Percentiles rank a stretch among this genome's conserved stretches.
phyloP scores from a whole-genome alignment of 1,140 invertebrate genomes.

The Nymphalis io region DNA sequence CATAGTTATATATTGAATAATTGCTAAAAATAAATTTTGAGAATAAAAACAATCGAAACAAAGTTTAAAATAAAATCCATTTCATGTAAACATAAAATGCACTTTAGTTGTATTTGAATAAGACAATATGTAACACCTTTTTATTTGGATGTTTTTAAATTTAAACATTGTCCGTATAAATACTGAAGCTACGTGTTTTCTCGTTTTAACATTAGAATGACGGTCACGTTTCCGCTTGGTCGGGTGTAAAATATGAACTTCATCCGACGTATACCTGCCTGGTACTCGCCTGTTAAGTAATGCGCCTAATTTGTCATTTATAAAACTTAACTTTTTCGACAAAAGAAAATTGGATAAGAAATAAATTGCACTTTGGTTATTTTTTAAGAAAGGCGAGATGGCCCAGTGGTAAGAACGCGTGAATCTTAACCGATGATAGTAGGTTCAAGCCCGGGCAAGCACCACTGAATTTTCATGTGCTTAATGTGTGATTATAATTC shows the following conservation, averaged over 20 bases:
- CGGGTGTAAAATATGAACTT: conserved; percentile 30
- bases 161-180: conserved; percentile 18
- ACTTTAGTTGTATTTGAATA: neutral
- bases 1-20: no score
- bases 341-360: neutral
- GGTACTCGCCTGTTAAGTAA: conserved; percentile 20
- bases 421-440: no score
- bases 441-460: no score
- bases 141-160: neutral
- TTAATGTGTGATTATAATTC: no score
- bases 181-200: conserved; percentile 12
- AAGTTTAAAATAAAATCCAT: neutral
- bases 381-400: no score
- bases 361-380: neutral
- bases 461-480: no score
- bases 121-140: neutral
- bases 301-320: conserved; percentile 30
- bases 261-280: conserved; percentile 13
- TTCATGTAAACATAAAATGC: neutral
- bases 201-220: conserved; percentile 20
- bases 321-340: neutral
- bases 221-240: conserved; percentile 30
- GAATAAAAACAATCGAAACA: neutral
- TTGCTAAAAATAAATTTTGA: neutral
- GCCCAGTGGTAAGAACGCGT: no score